Percentiles rank a stretch among this genome's conserved stretches.
Evolutionary conservation across 2,797 vertebrate species (phyloP).

Genomic region (Valencia hispanica): DNA sequence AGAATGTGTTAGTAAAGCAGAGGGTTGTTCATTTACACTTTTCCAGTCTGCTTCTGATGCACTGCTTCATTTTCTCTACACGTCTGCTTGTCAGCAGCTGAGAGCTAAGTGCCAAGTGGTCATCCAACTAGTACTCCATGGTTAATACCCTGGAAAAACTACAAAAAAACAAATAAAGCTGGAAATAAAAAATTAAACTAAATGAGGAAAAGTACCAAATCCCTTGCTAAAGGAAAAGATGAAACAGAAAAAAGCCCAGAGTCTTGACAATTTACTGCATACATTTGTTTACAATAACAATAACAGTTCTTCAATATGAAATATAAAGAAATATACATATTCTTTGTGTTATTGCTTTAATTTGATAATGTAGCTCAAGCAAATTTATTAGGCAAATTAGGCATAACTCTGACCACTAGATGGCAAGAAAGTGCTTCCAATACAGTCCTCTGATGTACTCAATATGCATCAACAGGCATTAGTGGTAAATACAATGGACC

Average conservation of each 20-base stretch:
- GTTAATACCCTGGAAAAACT: background rate
- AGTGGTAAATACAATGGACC: no score
- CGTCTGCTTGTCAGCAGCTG: constrained; percentile 6
- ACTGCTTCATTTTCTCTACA: constrained; percentile 11
- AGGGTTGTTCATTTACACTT: constrained; percentile 43
- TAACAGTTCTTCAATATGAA: no score
- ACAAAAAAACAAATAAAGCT: background rate
- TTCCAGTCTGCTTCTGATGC: constrained; percentile 21
- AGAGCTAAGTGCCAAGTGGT: constrained; percentile 5
- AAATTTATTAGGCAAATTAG: no score
- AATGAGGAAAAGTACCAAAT: background rate
- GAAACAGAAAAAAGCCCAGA: background rate
- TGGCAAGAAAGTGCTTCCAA: no score
- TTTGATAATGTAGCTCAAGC: no score
- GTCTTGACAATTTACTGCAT: no score
- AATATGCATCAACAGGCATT: no score
- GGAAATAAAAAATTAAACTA: background rate
- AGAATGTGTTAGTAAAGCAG: constrained; percentile 56
- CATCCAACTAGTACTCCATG: background rate
- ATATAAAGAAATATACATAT: no score
- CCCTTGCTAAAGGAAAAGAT: background rate
- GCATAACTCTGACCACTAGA: no score
- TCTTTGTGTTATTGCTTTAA: no score
- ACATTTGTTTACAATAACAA: no score
- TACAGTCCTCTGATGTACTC: no score